phyloP scores from a whole-genome alignment of 2,113 vertebrate genomes.

The Tapirus terrestris region DNA sequence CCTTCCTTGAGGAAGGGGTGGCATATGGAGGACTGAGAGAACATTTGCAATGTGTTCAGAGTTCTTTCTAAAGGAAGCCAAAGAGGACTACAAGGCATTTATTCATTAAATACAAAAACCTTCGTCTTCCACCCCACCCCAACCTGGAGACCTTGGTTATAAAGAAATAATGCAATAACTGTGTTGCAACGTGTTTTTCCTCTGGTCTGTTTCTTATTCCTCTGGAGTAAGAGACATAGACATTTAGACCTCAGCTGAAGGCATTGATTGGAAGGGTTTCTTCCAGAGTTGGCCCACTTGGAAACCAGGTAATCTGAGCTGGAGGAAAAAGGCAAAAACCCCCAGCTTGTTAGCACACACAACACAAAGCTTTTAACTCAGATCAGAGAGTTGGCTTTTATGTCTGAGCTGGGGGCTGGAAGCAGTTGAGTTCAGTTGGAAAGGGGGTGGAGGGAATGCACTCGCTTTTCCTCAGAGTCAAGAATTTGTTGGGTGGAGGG shows the following conservation, averaged over 20 bases:
- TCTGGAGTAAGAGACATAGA: neutral
- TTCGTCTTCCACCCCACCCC: neutral
- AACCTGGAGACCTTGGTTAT: conserved; percentile 50
- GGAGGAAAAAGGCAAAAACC: neutral
- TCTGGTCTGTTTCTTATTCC: conserved; percentile 62
- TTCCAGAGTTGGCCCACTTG: conserved; percentile 42
- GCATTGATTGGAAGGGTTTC: conserved; percentile 50
- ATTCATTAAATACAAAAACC: conserved; percentile 67
- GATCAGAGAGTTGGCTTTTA: conserved; percentile 27
- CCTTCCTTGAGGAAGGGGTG: neutral
- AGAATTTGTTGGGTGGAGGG: neutral
- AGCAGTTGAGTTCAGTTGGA: neutral
- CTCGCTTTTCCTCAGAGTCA: neutral
- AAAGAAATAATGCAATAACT: conserved; percentile 68
- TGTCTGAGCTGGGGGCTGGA: neutral
- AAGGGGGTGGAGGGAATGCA: neutral
- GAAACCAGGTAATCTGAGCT: conserved; percentile 63
- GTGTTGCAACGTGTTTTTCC: conserved; percentile 57
- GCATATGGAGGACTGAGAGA: neutral
- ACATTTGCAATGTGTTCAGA: neutral
- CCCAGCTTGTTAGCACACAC: neutral
- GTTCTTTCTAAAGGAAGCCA: conserved; percentile 57
- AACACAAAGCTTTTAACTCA: conserved; percentile 58
- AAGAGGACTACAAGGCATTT: conserved; percentile 62
- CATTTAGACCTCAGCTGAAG: conserved; percentile 53